These are phyloP conservation scores for Stercorarius parasiticus DNA, from an alignment of 2,113 vertebrate genomes.

Conservation along the genomic window DNA sequence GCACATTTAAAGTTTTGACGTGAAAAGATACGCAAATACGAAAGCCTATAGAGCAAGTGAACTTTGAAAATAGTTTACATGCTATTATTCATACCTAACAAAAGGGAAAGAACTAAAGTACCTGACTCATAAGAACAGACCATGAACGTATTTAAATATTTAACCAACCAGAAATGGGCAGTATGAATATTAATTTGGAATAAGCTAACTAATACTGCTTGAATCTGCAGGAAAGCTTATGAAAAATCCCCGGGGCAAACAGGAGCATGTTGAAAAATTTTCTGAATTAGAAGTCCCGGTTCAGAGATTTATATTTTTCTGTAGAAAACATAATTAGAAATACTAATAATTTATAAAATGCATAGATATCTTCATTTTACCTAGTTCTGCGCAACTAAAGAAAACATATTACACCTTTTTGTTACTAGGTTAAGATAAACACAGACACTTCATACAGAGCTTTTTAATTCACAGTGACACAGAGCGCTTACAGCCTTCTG, in stretches of 20 bases:
- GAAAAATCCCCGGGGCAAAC: not conserved
- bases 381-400: not conserved
- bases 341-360: not conserved
- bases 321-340: not conserved
- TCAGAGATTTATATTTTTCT: not conserved
- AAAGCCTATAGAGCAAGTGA: not conserved
- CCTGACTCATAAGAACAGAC: not conserved
- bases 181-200: not conserved
- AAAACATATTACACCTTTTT: not conserved
- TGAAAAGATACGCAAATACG: not conserved
- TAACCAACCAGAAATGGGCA: not conserved
- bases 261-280: not conserved
- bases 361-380: not conserved
- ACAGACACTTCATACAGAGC: not conserved
- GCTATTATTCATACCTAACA: not conserved
- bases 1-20: not conserved
- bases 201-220: not conserved
- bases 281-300: not conserved
- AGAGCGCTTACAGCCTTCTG: not conserved
- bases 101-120: not conserved
- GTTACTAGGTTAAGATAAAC: not conserved
- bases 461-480: not conserved
- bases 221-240: not conserved
- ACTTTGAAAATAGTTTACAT: not conserved
- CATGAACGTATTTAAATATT: slow-evolving; percentile 25